phyloP scores from a whole-genome alignment of 2,797 vertebrate genomes.

The Picus viridis region DNA sequence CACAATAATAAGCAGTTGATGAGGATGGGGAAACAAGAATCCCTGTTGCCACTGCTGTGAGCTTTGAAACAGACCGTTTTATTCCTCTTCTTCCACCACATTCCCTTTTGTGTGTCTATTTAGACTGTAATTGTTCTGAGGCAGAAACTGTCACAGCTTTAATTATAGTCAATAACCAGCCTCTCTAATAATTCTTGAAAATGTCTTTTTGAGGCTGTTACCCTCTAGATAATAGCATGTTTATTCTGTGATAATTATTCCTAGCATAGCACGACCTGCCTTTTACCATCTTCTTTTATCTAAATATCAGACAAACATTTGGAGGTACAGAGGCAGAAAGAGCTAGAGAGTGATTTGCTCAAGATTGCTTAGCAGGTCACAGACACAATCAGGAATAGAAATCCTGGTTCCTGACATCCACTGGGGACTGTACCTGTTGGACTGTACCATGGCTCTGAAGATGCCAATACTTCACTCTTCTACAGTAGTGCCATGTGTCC shows the following conservation, averaged over 20 bases:
- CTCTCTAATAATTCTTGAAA: not conserved
- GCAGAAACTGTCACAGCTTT: not conserved
- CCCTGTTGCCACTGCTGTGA: not conserved
- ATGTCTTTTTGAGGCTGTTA: not conserved
- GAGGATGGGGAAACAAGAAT: not conserved
- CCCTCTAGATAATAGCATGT: not conserved
- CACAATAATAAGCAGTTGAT: not conserved
- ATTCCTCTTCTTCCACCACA: not conserved
- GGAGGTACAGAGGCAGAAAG: not conserved
- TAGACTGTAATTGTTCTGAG: not conserved
- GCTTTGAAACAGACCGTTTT: not conserved
- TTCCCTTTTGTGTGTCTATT: not conserved
- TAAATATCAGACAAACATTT: not conserved
- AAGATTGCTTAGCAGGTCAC: not conserved
- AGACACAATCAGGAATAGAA: not conserved
- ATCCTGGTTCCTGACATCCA: not conserved
- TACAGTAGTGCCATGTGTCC: not conserved
- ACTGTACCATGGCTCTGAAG: fast-evolving
- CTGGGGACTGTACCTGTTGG: not conserved
- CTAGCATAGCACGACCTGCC: not conserved
- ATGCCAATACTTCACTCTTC: not conserved
- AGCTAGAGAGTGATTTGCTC: not conserved
- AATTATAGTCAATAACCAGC: not conserved
- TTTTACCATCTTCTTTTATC: not conserved
- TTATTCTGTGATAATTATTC: not conserved